A percentile compares a stretch with the other conserved stretches of the same genome.
Conservation (phyloP, 2,113 vertebrate genomes). For the Recurvirostra avosetta region DNA sequence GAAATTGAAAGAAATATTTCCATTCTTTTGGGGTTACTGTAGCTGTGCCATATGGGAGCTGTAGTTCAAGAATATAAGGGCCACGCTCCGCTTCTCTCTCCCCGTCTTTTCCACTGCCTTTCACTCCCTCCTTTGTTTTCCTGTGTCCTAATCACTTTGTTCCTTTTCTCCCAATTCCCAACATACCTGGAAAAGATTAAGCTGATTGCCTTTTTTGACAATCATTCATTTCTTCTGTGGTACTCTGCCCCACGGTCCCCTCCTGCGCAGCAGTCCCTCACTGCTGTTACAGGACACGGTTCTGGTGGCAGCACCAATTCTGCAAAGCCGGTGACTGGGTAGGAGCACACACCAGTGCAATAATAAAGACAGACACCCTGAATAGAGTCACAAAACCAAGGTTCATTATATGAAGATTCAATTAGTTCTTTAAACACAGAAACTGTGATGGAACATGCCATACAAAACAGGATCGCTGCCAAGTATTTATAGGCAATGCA, state of each 20-base stretch:
- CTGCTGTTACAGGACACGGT: neutral
- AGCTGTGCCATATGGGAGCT: neutral
- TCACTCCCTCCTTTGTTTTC: neutral
- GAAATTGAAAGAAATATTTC: neutral
- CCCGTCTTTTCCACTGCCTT: neutral
- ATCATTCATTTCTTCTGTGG: accelerated
- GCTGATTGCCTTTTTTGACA: neutral
- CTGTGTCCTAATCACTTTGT: neutral
- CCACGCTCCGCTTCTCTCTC: neutral
- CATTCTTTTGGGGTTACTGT: neutral
- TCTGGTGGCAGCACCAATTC: neutral
- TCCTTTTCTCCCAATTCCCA: neutral
- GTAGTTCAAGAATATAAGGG: neutral
- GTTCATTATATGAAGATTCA: neutral
- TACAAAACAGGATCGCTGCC: neutral
- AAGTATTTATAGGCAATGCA: neutral
- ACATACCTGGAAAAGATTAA: neutral
- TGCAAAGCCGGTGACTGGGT: neutral
- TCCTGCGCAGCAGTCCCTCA: neutral
- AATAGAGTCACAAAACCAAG: neutral
- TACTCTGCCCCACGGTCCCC: neutral
- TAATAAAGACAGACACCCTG: neutral
- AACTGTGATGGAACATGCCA: neutral
- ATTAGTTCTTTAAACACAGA: neutral
- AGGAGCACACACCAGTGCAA: neutral